phyloP scores from a whole-genome alignment of 2,888 invertebrate genomes.

The Drosophila ochracea region DNA sequence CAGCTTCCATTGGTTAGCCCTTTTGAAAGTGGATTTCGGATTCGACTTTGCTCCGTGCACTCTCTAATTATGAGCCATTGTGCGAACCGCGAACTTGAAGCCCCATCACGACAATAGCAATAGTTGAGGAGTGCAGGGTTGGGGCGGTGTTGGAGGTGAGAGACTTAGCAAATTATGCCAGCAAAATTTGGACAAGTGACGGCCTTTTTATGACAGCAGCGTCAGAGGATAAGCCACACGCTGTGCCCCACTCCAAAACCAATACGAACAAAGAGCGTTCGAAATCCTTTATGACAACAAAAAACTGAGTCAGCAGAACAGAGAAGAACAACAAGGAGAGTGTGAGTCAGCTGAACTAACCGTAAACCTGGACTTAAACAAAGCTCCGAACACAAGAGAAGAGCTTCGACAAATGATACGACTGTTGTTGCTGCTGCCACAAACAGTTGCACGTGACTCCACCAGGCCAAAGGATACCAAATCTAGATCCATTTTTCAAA shows the following conservation, averaged over 20 bases:
- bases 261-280: constrained; percentile 16
- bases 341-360: neutral
- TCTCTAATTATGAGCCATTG: constrained; percentile 68
- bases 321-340: neutral
- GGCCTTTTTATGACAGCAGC: constrained; percentile 42
- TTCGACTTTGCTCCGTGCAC: constrained; percentile 25
- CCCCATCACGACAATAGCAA: neutral
- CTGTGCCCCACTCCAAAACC: neutral
- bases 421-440: neutral
- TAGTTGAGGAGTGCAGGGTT: neutral
- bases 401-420: neutral
- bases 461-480: neutral
- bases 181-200: constrained; percentile 45
- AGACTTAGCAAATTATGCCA: constrained; percentile 34
- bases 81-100: constrained; percentile 19
- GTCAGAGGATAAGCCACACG: constrained; percentile 28
- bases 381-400: neutral
- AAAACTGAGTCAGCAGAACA: constrained; percentile 9
- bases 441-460: neutral
- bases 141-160: neutral
- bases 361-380: constrained; percentile 1
- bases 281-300: constrained; percentile 42
- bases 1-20: constrained; percentile 56
- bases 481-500: neutral
- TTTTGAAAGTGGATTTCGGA: constrained; percentile 56